Conservation (phyloP, 1,140 invertebrate genomes). For the Centruroides sculpturatus region DNA sequence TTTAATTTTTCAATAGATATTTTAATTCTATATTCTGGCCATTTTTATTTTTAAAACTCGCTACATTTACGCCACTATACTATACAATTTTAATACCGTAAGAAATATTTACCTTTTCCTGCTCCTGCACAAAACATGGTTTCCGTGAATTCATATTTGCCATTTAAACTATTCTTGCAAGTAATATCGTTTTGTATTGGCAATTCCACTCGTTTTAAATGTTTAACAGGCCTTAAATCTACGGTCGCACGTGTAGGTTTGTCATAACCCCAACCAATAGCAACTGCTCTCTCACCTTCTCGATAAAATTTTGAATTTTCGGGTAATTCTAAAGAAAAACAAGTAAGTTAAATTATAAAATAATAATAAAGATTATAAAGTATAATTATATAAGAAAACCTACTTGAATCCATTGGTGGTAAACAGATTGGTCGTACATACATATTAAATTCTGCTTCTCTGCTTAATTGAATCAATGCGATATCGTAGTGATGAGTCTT, state of each 20-base stretch:
- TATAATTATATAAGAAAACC: neutral
- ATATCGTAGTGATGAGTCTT: conserved; percentile 34
- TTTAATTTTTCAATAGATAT: no score
- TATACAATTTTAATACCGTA: no score
- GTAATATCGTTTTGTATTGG: neutral
- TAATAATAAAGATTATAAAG: neutral
- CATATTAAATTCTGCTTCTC: conserved; percentile 36
- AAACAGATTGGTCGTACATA: conserved; percentile 23
- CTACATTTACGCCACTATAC: no score
- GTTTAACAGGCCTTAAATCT: neutral
- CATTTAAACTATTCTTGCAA: neutral
- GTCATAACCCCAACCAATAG: conserved; percentile 60
- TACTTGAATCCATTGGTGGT: conserved; percentile 21
- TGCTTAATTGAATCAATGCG: conserved; percentile 66
- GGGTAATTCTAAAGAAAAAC: neutral
- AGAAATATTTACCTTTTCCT: neutral
- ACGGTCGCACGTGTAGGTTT: neutral
- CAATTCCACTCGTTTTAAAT: conserved; percentile 4
- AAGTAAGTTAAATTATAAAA: no score
- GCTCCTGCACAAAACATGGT: conserved; percentile 11
- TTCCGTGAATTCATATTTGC: neutral
- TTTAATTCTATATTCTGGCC: no score
- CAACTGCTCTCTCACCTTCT: conserved; percentile 32
- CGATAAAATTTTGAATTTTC: neutral
- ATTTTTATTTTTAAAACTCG: no score